Conservation (phyloP, 23 tunicate genomes). For the Ascidia mentula region DNA sequence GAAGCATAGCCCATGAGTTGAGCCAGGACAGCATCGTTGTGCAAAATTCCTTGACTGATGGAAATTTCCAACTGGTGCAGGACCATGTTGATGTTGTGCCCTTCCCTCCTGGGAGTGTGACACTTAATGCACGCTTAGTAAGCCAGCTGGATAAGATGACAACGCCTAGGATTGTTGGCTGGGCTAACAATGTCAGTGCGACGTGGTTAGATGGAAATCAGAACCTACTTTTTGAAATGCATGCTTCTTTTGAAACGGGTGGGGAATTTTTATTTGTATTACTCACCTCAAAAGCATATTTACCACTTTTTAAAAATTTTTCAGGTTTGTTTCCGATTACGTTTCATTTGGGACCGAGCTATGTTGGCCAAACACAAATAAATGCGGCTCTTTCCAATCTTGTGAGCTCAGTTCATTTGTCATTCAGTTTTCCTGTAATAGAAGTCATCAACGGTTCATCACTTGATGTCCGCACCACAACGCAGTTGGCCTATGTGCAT, state of each 20-base stretch:
- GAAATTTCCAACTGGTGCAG: constrained; percentile 11
- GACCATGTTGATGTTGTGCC: constrained; percentile 24
- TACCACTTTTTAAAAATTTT: neutral
- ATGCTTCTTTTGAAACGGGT: constrained; percentile 39
- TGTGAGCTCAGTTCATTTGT: constrained; percentile 34
- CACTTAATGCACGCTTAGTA: constrained; percentile 33
- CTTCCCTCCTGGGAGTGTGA: constrained; percentile 59
- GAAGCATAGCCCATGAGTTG: neutral
- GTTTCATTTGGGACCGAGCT: constrained; percentile 7
- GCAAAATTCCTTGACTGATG: constrained; percentile 56
- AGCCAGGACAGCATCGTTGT: constrained; percentile 22
- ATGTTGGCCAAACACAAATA: constrained; percentile 49
- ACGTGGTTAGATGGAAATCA: constrained; percentile 13
- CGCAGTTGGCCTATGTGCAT: neutral
- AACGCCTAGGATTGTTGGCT: constrained; percentile 22
- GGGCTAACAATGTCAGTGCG: constrained; percentile 66
- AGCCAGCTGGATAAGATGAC: neutral
- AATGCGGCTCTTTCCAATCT: constrained; percentile 36
- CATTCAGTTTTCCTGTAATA: constrained; percentile 30
- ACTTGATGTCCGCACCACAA: neutral
- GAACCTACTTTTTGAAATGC: neutral
- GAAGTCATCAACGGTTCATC: constrained; percentile 25
- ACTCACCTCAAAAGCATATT: neutral
- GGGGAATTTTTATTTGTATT: neutral
- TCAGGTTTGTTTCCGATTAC: constrained; percentile 63